phyloP scores from a whole-genome alignment of 1,140 invertebrate genomes.

The Zaprionus lachaisei region DNA sequence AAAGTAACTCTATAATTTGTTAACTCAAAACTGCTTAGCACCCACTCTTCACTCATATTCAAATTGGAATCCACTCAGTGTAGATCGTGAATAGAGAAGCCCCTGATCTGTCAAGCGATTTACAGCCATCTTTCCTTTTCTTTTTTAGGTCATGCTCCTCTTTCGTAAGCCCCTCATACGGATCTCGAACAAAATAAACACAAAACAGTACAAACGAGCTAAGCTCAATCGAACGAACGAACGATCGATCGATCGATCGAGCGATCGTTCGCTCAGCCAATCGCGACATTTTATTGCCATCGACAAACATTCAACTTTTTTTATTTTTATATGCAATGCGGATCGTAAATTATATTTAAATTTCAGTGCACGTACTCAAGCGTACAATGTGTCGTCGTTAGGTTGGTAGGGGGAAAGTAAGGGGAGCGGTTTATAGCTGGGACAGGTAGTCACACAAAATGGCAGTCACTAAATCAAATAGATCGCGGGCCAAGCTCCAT shows the following conservation, averaged over 20 bases:
- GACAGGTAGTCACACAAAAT: conserved; percentile 61
- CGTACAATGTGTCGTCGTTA: conserved; percentile 53
- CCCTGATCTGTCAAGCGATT: conserved; percentile 24
- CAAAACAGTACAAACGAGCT: conserved; percentile 14
- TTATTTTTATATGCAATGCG: conserved; percentile 55
- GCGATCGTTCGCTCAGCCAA: conserved; percentile 62
- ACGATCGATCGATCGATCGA: conserved; percentile 28
- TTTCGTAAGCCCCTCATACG: conserved; percentile 39
- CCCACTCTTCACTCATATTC: not conserved
- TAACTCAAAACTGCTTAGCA: not conserved
- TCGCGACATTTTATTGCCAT: conserved; percentile 75
- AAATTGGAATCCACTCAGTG: not conserved
- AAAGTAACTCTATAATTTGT: no score
- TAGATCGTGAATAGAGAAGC: conserved; percentile 14
- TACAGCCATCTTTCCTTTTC: conserved; percentile 41
- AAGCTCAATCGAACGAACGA: conserved; percentile 18
- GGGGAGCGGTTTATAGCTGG: not conserved
- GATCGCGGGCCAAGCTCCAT: conserved; percentile 24
- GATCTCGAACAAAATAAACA: conserved; percentile 49
- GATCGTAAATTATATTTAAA: conserved; percentile 82
- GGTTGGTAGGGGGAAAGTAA: not conserved
- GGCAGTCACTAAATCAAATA: conserved; percentile 79
- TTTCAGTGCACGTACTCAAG: conserved; percentile 74
- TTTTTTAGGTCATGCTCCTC: conserved; percentile 67
- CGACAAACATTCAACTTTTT: conserved; percentile 40